A percentile compares a stretch with the other conserved stretches of the same genome.
Evolutionary conservation across 2,888 invertebrate genomes (phyloP).

Genomic region (Diogma glabrata): DNA sequence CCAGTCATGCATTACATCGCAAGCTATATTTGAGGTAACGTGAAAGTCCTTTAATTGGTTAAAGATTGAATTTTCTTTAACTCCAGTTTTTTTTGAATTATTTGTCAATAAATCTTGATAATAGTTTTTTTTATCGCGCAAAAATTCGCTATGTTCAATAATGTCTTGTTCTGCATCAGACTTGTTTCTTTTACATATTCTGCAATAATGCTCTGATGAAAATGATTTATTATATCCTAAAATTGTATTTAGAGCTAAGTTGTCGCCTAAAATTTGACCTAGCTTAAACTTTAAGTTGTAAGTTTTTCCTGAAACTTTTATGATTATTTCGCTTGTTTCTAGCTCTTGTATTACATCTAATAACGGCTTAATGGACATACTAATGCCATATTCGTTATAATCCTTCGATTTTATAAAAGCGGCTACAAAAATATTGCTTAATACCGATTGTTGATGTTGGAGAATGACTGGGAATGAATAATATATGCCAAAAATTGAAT

Average conservation of each 20-base stretch:
- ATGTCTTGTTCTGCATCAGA: neutral
- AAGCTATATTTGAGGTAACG: neutral
- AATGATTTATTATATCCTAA: neutral
- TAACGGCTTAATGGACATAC: neutral
- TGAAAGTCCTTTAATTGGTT: neutral
- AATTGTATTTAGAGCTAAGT: too few relatives aligned
- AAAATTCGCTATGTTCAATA: neutral
- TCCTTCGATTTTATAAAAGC: neutral
- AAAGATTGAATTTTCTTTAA: neutral
- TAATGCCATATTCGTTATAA: neutral
- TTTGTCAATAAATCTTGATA: neutral
- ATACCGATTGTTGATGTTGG: neutral
- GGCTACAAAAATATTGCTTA: neutral
- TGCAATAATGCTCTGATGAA: neutral
- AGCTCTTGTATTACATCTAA: neutral
- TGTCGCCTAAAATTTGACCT: too few relatives aligned
- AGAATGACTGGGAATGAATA: neutral
- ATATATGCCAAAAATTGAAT: neutral
- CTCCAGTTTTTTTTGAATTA: neutral
- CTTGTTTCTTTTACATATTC: neutral
- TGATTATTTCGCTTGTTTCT: neutral
- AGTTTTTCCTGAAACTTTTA: neutral
- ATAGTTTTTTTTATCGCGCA: neutral
- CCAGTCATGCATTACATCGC: neutral
- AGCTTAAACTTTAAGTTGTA: neutral